Percentiles rank a stretch among this genome's conserved stretches.
phyloP scores from a whole-genome alignment of 1,140 invertebrate species.

The Sogatella furcifera region DNA sequence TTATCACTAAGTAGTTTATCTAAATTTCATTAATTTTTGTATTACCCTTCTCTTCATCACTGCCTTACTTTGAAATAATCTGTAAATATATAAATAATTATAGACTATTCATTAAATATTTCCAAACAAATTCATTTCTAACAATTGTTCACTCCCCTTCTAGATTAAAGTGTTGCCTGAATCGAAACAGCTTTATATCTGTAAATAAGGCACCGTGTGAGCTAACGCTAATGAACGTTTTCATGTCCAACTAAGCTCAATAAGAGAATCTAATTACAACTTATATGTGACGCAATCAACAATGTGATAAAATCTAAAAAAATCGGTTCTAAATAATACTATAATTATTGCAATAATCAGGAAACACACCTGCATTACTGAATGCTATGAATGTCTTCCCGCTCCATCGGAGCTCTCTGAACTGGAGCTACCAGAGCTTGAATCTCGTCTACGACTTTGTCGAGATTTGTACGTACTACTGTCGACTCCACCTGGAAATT shows the following conservation, averaged over 20 bases:
- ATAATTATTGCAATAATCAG: neutral
- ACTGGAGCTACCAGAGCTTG: slow-evolving; percentile 4
- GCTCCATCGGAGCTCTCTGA: slow-evolving; percentile 10
- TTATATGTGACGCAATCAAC: too few relatives aligned
- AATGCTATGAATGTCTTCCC: slow-evolving; percentile 14
- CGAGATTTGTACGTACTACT: slow-evolving; percentile 1
- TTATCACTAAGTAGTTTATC: too few relatives aligned
- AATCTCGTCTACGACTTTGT: slow-evolving; percentile 4
- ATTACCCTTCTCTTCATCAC: too few relatives aligned
- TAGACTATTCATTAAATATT: too few relatives aligned
- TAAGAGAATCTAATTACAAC: too few relatives aligned
- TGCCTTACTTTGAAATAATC: too few relatives aligned
- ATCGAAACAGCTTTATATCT: neutral
- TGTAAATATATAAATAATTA: too few relatives aligned
- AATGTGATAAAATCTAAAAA: too few relatives aligned
- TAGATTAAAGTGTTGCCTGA: neutral
- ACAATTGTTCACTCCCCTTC: too few relatives aligned
- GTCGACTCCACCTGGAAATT: slow-evolving; percentile 6
- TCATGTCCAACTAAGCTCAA: too few relatives aligned
- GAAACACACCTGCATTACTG: slow-evolving; percentile 8
- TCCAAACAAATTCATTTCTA: too few relatives aligned
- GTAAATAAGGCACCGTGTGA: neutral
- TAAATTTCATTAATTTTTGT: too few relatives aligned
- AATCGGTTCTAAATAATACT: neutral
- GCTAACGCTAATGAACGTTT: neutral